These are phyloP conservation scores for Dicentrarchus labrax DNA, from an alignment of 2,113 vertebrate genomes.

Conservation along the genomic window DNA sequence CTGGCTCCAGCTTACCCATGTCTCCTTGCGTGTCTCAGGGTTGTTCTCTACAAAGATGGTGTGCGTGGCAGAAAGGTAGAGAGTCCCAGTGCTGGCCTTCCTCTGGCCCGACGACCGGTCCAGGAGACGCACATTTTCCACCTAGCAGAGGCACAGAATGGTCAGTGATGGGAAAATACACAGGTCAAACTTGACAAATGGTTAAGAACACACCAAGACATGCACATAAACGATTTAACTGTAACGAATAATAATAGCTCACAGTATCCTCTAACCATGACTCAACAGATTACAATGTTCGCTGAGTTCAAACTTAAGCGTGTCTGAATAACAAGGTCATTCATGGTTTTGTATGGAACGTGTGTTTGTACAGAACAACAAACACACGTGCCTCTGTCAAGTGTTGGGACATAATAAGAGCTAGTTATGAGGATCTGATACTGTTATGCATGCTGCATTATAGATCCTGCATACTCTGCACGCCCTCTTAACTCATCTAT, in stretches of 20 bases:
- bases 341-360: background rate
- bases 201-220: background rate
- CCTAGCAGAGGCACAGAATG: conserved; percentile 78
- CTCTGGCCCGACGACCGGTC: conserved; percentile 89
- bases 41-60: conserved; percentile 96
- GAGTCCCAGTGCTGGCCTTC: conserved; percentile 88
- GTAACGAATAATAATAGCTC: background rate
- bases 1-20: conserved; percentile 88
- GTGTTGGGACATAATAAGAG: background rate
- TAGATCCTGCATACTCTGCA: background rate
- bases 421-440: background rate
- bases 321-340: background rate
- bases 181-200: background rate
- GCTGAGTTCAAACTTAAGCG: background rate
- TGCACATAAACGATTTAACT: background rate
- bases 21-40: conserved; percentile 93
- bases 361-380: background rate
- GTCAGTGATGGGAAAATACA: background rate
- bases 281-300: background rate
- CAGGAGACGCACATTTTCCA: conserved; percentile 93
- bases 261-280: background rate
- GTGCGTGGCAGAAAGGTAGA: conserved; percentile 96
- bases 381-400: background rate
- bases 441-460: background rate
- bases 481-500: background rate